Base-by-base conservation (phyloP, 2,797 vertebrate species). In the Pseudochirops cupreus region DNA sequence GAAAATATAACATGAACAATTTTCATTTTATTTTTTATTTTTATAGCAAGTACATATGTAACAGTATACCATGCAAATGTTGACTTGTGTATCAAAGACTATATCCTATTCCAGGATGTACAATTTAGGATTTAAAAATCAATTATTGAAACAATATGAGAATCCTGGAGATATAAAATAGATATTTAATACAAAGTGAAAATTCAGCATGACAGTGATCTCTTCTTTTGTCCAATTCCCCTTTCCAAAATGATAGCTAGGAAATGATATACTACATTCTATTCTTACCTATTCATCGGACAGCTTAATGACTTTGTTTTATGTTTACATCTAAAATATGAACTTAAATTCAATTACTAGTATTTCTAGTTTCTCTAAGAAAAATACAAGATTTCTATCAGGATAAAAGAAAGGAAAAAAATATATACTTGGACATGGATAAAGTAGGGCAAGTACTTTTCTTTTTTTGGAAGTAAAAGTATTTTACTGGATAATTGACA, bases 401-500 rank as follows among this genome's bases (percentile, higher is more conserved):
- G 93, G 91, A 92, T 91, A 94, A 97, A 96, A 56, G 56, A 33
- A 74, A 54, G 67, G 16, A 74, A 91, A 82, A 95, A 91, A 5
- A 50, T 90, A 53, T 54, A 54, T 89, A 96, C 0, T 94, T 91
- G 46, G 50, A 93, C 2, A 93, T 89, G 94, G 93, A 93, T 94
- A 58, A 82, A 46, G 16, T 74, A 18, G 33, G 62, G 14, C 5
- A 74, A n/a, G 33, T 74, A 21, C 24, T 21, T 31, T 39, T 21
- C 26, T 10, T 92, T 91, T 94, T 46, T 91, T 91, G 58, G 31
- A 56, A 92, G 13, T 31, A 95, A 52, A 59, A 94, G 5, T 74
- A 39, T 93, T 97, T 96, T 95, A 4, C 57, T 94, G 56, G 90
- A 95, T 67, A 95, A 97, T 94, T 46, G 52, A 54, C 21, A 53